These are phyloP conservation scores for Toxotes jaculatrix DNA, from an alignment of 2,113 vertebrate genomes.

Conservation along the genomic window DNA sequence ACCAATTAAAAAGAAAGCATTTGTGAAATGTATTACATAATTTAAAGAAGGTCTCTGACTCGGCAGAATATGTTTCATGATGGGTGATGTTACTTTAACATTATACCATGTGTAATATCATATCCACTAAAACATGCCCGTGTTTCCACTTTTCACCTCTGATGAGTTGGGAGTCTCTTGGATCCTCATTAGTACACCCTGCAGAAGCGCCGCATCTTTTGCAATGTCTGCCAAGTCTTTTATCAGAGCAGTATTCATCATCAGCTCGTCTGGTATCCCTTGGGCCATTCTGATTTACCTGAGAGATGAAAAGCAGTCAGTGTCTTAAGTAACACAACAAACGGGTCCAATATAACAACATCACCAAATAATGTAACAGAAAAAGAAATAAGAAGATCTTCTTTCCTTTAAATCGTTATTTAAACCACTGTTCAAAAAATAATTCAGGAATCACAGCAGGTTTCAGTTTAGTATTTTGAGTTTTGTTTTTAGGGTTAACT, in stretches of 20 bases:
- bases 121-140: neutral
- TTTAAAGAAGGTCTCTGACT: neutral
- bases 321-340: neutral
- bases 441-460: neutral
- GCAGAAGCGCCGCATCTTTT: slow-evolving; percentile 88
- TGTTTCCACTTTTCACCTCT: slow-evolving; percentile 79
- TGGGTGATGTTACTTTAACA: neutral
- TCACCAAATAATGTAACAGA: neutral
- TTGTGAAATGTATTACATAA: too few species aligned
- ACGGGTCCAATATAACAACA: neutral
- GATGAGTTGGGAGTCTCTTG: slow-evolving; percentile 86
- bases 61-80: neutral
- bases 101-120: neutral
- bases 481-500: too few species aligned
- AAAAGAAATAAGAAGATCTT: neutral
- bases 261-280: slow-evolving; percentile 73
- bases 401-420: too few species aligned
- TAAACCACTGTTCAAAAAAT: neutral
- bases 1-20: too few species aligned
- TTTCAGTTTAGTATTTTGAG: neutral
- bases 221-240: slow-evolving; percentile 82
- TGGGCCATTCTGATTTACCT: slow-evolving; percentile 73
- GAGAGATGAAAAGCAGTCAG: neutral
- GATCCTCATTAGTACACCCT: slow-evolving; percentile 90
- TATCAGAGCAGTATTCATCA: slow-evolving; percentile 81